Conservation (phyloP, 2,797 vertebrate species). For the Coreius guichenoti region DNA sequence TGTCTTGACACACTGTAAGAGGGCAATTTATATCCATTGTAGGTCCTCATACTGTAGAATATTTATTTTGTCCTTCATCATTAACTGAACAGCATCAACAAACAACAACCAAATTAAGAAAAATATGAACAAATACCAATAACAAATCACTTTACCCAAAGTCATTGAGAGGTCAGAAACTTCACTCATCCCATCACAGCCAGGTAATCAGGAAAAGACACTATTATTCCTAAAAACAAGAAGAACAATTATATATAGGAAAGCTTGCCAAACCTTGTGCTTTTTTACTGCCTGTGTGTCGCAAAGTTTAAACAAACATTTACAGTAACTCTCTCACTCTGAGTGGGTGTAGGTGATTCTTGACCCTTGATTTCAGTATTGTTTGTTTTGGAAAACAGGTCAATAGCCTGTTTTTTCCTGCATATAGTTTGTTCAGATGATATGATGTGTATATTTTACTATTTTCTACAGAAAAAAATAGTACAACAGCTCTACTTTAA, state of each 20-base stretch:
- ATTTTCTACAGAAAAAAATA: not conserved
- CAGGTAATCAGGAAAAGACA: too few relatives aligned
- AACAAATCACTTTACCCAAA: not conserved
- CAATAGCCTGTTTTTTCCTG: not conserved
- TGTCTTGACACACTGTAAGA: not conserved
- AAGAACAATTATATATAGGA: too few relatives aligned
- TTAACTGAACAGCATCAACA: not conserved
- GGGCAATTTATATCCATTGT: not conserved
- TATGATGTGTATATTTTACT: not conserved
- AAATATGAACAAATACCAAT: not conserved
- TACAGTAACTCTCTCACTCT: too few relatives aligned
- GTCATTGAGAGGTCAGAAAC: not conserved
- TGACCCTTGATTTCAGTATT: not conserved
- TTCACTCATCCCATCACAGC: not conserved
- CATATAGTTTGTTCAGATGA: not conserved
- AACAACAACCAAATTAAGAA: not conserved
- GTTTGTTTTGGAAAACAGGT: not conserved
- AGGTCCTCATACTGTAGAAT: not conserved
- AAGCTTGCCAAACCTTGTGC: too few relatives aligned
- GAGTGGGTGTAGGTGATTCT: not conserved
- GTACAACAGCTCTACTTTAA: too few relatives aligned
- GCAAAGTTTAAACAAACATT: too few relatives aligned
- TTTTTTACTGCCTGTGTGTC: too few relatives aligned
- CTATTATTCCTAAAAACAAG: too few relatives aligned
- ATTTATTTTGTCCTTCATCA: not conserved